A percentile compares a stretch with the other conserved stretches of the same genome.
These are phyloP conservation scores for Eupithecia pulchellata DNA, from an alignment of 2,888 invertebrate species.

Conservation along the genomic window DNA sequence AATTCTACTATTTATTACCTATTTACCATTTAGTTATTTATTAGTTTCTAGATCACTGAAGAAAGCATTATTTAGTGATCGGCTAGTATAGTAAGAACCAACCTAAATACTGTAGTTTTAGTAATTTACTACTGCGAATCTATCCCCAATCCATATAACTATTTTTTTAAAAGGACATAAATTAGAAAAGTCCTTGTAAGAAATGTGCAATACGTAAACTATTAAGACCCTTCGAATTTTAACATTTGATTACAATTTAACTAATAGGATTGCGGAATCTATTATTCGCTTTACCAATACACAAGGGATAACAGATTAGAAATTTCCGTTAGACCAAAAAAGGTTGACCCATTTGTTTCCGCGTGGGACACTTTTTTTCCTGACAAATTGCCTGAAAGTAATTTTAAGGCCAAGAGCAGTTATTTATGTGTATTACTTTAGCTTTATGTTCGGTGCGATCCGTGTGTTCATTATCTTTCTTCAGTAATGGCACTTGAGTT, in stretches of 20 bases:
- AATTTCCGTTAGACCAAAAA: conserved; percentile 72
- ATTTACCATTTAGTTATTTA: conserved; percentile 27
- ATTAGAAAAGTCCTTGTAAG: too few species aligned
- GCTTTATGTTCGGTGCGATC: conserved; percentile 58
- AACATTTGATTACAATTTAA: not conserved
- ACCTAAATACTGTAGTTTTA: too few species aligned
- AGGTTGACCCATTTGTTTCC: conserved; percentile 77
- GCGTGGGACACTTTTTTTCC: conserved; percentile 72
- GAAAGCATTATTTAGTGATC: conserved; percentile 30
- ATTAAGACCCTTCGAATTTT: not conserved
- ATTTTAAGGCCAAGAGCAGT: conserved; percentile 77
- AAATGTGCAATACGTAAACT: not conserved
- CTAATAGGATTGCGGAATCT: conserved; percentile 10
- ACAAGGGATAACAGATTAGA: conserved; percentile 70
- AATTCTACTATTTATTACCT: conserved; percentile 27
- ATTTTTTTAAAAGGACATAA: too few species aligned
- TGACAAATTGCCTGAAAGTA: conserved; percentile 82
- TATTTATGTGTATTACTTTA: conserved; percentile 76
- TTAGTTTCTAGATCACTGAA: conserved; percentile 23
- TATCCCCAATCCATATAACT: too few species aligned
- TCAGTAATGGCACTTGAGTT: conserved; percentile 45
- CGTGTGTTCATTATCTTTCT: conserved; percentile 49
- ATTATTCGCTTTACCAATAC: conserved; percentile 42
- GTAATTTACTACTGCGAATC: too few species aligned
- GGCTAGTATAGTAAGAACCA: not conserved